Conservation (phyloP, 2,888 invertebrate genomes). For the Megaustenia siamemsis region DNA sequence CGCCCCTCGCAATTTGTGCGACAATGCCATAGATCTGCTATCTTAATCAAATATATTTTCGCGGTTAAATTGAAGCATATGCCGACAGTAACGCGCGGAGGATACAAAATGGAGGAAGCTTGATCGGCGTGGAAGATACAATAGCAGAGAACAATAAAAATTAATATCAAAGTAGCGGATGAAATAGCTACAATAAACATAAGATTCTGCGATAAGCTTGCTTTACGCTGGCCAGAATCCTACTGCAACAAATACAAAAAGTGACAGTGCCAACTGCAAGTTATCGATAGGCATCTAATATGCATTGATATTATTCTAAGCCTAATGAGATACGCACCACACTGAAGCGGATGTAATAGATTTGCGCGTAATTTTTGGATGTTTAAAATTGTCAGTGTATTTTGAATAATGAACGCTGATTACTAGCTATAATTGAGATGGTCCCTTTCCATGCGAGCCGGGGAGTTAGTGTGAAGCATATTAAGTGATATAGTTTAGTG, state of each 20-base stretch:
- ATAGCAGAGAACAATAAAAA: not conserved
- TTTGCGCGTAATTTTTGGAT: not conserved
- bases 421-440: not conserved
- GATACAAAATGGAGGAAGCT: too few species aligned
- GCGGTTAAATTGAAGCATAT: not conserved
- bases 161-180: not conserved
- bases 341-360: not conserved
- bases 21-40: not conserved
- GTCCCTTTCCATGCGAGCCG: not conserved
- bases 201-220: not conserved
- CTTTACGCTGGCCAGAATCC: not conserved
- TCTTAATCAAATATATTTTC: conserved; percentile 6
- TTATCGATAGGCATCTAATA: conserved; percentile 6
- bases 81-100: not conserved
- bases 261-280: not conserved
- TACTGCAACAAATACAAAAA: not conserved
- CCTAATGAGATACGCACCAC: not conserved
- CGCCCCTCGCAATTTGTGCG: not conserved
- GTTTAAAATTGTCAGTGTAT: not conserved
- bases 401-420: conserved; percentile 12
- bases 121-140: not conserved
- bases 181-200: not conserved
- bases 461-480: too few species aligned
- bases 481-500: not conserved
- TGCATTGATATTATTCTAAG: conserved; percentile 3